Base-by-base conservation (phyloP, 2,888 invertebrate species). In the Cheilosia scutellata region DNA sequence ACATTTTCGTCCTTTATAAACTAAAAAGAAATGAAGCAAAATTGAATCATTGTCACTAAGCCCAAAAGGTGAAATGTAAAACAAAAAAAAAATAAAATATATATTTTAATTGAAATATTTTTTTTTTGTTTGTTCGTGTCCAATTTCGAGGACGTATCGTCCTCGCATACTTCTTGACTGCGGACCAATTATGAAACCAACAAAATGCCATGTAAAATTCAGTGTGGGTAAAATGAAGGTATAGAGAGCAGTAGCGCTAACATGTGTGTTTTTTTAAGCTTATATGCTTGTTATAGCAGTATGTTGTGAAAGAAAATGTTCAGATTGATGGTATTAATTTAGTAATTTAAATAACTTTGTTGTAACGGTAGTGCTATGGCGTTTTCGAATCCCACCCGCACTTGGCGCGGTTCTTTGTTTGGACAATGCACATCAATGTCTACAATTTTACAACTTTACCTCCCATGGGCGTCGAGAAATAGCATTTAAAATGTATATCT, bases 11-110 rank as follows among this genome's bases (percentile, higher is more conserved):
- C 5, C 11, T 16, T 44, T 13, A n/a, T 20, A 5, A 6, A 20
- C 29, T 11, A 31, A 20, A n/a, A 16, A 2, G 13, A 13, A 51
- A 13, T 16, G 6, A 20, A 53, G 51, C 29, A 13, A 9, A 27
- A 25, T 51, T 55, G 47, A 76, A 82, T 75, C 63, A 75, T 75
- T 82, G 70, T 70, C 63, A 63, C 80, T 82, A 75, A 75, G 68
- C 57, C 62, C 47, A 57, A 75, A 63, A 63, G 49, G 47, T 70
- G 5, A 33, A 42, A 11, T 11, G 27, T 13, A 11, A 13, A 27
- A 25, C 5, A 44, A 16, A 44, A 44, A 16, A 44, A 25, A 9
- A n/a, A 47, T 20, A 68, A 62, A 62, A 60, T n/a, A n/a, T 20
- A 49, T 13, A 1, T 44, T 65, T 75, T 75, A 80, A 68, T 82